Conservation (phyloP, 35 echinoderm and acorn worm genomes). For the Ptychodera flava region DNA sequence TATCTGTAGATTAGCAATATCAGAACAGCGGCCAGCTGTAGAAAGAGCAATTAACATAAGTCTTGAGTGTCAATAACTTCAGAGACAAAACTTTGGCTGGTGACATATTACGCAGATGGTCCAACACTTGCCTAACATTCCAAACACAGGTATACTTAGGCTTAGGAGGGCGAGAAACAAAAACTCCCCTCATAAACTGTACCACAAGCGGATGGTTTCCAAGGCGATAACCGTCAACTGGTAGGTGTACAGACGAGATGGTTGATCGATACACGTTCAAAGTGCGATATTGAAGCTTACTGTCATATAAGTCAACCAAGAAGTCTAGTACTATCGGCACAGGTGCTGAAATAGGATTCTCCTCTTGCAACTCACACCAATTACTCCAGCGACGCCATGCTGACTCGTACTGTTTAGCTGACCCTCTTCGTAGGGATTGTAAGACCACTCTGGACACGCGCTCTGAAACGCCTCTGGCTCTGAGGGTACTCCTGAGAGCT, state of each 20-base stretch:
- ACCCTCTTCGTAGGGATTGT: background rate
- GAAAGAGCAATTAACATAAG: too few relatives aligned
- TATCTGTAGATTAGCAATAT: too few relatives aligned
- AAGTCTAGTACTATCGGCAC: background rate
- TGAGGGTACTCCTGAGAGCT: constrained; percentile 9
- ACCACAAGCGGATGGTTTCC: background rate
- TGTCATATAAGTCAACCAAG: background rate
- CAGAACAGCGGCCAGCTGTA: too few relatives aligned
- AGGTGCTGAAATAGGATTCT: background rate
- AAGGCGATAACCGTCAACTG: background rate
- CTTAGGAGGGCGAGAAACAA: background rate
- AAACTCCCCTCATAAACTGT: background rate
- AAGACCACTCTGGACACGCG: constrained; percentile 4
- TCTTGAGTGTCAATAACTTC: too few relatives aligned
- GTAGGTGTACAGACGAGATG: background rate
- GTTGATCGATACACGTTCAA: background rate
- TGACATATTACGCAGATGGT: too few relatives aligned
- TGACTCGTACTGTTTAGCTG: background rate
- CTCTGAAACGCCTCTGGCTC: background rate
- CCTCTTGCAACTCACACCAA: background rate
- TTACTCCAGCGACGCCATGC: background rate
- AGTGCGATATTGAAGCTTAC: background rate
- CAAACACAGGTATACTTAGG: background rate
- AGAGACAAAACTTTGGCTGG: too few relatives aligned
- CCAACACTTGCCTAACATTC: background rate